Percentiles rank a stretch among this genome's conserved stretches.
Conservation (phyloP, 2,113 vertebrate species). For the Lepus timidus region DNA sequence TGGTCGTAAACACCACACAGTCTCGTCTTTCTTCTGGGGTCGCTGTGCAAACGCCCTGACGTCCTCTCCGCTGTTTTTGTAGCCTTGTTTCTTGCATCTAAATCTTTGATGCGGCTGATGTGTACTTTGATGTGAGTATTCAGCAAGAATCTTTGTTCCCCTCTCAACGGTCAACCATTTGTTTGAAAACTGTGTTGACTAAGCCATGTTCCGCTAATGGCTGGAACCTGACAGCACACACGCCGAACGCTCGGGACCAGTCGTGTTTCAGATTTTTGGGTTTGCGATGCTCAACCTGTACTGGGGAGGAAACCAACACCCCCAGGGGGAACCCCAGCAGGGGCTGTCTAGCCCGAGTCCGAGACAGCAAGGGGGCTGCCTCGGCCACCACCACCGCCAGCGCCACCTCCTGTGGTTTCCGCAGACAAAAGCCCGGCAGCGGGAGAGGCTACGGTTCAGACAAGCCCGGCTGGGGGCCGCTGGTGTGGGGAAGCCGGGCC, state of each 20-base stretch:
- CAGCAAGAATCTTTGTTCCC: rapidly evolving
- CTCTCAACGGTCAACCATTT: background rate
- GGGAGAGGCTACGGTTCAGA: background rate
- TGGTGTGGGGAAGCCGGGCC: background rate
- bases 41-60: background rate
- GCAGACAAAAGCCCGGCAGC: background rate
- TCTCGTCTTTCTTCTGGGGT: background rate
- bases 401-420: background rate
- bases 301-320: background rate
- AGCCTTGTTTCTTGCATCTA: background rate
- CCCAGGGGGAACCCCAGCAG: background rate
- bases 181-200: background rate
- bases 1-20: rapidly evolving
- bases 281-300: no score
- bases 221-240: background rate
- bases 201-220: background rate
- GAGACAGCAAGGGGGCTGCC: rapidly evolving
- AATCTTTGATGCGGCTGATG: background rate
- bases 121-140: background rate
- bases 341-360: rapidly evolving
- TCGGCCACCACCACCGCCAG: no score
- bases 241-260: no score
- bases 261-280: no score
- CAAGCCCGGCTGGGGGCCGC: rapidly evolving
- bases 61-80: background rate